A percentile compares a stretch with the other conserved stretches of the same genome.
These are phyloP conservation scores for Caradrina clavipalpis DNA, from an alignment of 2,888 invertebrate species.

Conservation along the genomic window DNA sequence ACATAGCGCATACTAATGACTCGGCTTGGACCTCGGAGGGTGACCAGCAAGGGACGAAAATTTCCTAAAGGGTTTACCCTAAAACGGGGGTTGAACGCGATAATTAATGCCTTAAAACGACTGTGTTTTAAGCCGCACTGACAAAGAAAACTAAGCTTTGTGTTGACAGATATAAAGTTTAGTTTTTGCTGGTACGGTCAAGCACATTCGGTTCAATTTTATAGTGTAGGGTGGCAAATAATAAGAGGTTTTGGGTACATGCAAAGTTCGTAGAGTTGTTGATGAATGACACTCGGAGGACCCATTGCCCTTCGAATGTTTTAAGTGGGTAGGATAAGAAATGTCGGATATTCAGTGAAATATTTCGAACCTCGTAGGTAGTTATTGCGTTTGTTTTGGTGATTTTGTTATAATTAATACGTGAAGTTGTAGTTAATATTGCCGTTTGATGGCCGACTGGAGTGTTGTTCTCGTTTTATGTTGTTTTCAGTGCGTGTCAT, in stretches of 20 bases:
- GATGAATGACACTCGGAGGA: slow-evolving; percentile 91
- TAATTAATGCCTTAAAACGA: slow-evolving; percentile 89
- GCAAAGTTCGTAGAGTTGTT: slow-evolving; percentile 88
- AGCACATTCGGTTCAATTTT: slow-evolving; percentile 87
- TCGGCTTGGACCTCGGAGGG: slow-evolving; percentile 84
- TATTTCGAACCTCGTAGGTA: slow-evolving; percentile 76
- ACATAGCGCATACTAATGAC: slow-evolving; percentile 87
- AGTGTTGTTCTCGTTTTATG: slow-evolving; percentile 66
- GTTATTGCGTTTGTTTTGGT: slow-evolving; percentile 68
- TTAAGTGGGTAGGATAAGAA: slow-evolving; percentile 90
- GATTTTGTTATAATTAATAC: slow-evolving; percentile 78
- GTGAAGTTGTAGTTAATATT: slow-evolving; percentile 70
- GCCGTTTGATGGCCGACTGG: slow-evolving; percentile 66
- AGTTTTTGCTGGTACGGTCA: slow-evolving; percentile 51
- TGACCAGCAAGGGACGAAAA: slow-evolving; percentile 89
- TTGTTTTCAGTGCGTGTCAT: slow-evolving; percentile 1
- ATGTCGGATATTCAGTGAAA: slow-evolving; percentile 88
- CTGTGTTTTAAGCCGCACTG: slow-evolving; percentile 73
- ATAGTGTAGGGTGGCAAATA: slow-evolving; percentile 89
- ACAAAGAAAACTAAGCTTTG: slow-evolving; percentile 67
- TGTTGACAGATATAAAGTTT: slow-evolving; percentile 51
- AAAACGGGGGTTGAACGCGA: slow-evolving; percentile 85
- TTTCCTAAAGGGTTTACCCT: slow-evolving; percentile 89
- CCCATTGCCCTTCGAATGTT: slow-evolving; percentile 91
- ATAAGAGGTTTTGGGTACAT: slow-evolving; percentile 87